Base-by-base conservation (phyloP, 2,888 invertebrate species). In the Tetrapedia diversipes region DNA sequence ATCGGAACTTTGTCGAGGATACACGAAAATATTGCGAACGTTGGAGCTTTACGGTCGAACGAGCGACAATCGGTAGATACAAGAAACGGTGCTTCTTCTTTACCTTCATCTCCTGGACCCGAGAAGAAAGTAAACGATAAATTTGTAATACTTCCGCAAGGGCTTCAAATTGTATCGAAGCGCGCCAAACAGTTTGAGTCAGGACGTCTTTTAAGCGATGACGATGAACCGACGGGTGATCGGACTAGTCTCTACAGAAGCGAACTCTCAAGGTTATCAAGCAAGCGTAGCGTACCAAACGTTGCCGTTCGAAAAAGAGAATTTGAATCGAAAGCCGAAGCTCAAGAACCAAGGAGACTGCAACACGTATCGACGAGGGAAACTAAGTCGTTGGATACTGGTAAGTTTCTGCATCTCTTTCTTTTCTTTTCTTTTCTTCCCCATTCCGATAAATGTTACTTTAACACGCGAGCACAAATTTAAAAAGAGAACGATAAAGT, bases 101-200 rank as follows among this genome's bases (percentile, higher is more conserved):
- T 91, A 10, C 90, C 92, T 4, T 89, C 89, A 27, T 90, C 92
- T 43, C 89, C 91, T 10, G 91, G 91, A 39, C 92, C 89, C n/a
- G 90, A 91, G 10, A 91, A 87, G 66, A 90, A 88, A 64, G 72
- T 67, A 6, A 80, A 70, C 69, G 92, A 89, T 41, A 92, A 90
- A 56, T 89, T 89, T 45, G 85, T 88, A 0, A 77, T 88, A 34
- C 92, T 92, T 0, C 91, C 92, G 0, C 90, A 91, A 71, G 91
- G 90, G 0, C 92, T 95, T 53, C 95, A 95, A 88, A 93, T 96
- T 72, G 96, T 96, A 43, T 95, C 95, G 19, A 94, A 95, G 63
- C 93, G 96, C 37, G 95, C 96, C 14, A 94, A 95, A 81, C 96
- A 96, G 90, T 95, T 96, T 85, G 96, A 96, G 87, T 93, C 93